Evolutionary conservation across 2,113 vertebrate genomes (phyloP), one percentile per base, ranked within the genome.

Genomic region (Corvus moneduloides): DNA sequence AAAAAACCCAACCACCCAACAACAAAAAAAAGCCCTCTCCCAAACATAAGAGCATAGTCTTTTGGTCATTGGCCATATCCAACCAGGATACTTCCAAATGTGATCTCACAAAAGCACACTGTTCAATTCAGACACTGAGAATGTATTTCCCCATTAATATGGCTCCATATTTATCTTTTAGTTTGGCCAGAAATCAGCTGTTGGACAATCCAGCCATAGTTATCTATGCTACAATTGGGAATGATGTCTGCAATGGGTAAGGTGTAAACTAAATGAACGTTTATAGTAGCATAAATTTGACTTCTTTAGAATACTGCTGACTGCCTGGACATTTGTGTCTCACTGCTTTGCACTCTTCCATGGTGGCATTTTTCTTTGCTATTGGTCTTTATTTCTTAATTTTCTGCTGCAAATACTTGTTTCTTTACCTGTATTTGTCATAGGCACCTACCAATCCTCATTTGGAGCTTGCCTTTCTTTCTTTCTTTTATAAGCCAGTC

Each of bases 201-300:
- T 74, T 96, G 93, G 98, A 98, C 87, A 89, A 98, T 13, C 98
- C 98, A 64, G 97, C 97, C 87, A 75, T 98, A 10, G 96, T 98
- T 37, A 77, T 97, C 82, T 98, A 98, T 0, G 97, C 97, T 55
- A 96, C 98, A 27, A 95, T 98, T 75, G 98, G 98, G 76, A 98
- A 98, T 28, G 98, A 98, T 24, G 98, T 98, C 92, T 98, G 98
- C 94, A 98, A 95, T 1, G 69, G 93, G 98, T 98, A 97, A 98
- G 97, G 68, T 48, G 16, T 37, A 83, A 89, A 86, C 21, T 3
- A 8, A 52, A 52, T 30, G 28, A 41, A 39, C 33, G 13, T 44
- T 89, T 64, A n/a, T 2, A 39, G 35, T 17, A 48, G 9, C 32
- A 44, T 41, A 33, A 73, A 23, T 73, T 11, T 77, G 22, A 35